Evolutionary conservation across 2,888 invertebrate species (phyloP), one percentile per base, ranked within the genome.

Genomic region (Chironomus riparius): DNA sequence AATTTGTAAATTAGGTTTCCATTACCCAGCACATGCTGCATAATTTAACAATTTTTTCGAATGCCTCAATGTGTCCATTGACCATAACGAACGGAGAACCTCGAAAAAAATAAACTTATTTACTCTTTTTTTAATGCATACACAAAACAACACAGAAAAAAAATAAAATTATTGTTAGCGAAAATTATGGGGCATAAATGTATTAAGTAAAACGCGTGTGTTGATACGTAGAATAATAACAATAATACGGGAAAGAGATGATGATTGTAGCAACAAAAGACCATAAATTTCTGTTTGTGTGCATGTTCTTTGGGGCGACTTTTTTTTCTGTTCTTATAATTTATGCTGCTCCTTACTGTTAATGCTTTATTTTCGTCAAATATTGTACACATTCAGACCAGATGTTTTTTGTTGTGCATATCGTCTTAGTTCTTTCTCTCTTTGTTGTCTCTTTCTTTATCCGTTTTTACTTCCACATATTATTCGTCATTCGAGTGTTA

Each of bases 11-110:
- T 73, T 22, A 73, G 72, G 72, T 73, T 71, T 68, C 38, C 68
- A 22, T 71, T 50, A 48, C 71, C 18, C 61, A 56, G 72, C 72
- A 73, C 72, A 73, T 73, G 62, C 72, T 62, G 72, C 72, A 73
- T 73, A 56, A 71, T 68, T 68, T 68, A 50, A 22, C 65, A 65
- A 73, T 50, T 62, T 61, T 38, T 62, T 73, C 62, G 18, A 15
- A 47, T 68, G 38, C 15, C 18, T 62, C n/a, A 15, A 50, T 71
- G 71, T 73, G 72, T 73, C 72, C 65, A 65, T 65, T 65, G 65
- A 65, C 72, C 72, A 71, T 50, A 50, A 56, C 18, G 71, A 73
- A 73, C 72, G 62, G 62, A 28, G 38, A 73, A 50, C 72, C 72
- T 73, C 72, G 56, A 73, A 73, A 24, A n/a, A n/a, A 50, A 4